These are phyloP conservation scores for Cheilosia scutellata DNA, from an alignment of 2,888 invertebrate species.

Conservation along the genomic window DNA sequence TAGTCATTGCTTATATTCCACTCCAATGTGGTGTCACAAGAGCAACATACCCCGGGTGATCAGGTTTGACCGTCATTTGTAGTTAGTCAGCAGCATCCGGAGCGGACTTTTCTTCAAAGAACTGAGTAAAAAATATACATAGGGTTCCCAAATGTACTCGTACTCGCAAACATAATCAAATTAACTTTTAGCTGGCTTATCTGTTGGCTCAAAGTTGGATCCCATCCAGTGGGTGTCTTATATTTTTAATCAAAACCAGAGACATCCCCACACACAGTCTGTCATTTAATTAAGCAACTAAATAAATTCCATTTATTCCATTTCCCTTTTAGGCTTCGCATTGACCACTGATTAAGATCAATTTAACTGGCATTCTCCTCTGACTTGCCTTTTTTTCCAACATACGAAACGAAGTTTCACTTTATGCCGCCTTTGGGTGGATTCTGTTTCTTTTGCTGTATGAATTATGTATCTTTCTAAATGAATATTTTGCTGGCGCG, in stretches of 20 bases:
- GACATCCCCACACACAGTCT: background rate
- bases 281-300: background rate
- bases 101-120: no score
- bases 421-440: background rate
- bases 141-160: no score
- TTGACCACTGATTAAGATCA: conserved; percentile 5
- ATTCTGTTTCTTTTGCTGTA: background rate
- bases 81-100: no score
- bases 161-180: no score
- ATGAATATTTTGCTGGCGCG: background rate
- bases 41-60: no score
- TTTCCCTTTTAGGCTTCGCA: background rate
- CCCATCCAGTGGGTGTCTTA: background rate
- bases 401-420: background rate
- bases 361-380: background rate
- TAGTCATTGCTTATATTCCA: no score
- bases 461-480: background rate
- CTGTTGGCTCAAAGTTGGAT: no score
- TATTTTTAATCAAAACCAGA: background rate
- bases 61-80: no score
- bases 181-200: no score
- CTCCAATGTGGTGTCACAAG: no score
- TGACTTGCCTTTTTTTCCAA: background rate
- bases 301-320: background rate
- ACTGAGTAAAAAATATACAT: no score